phyloP scores from a whole-genome alignment of 2,113 vertebrate genomes.

The Isichthys henryi region DNA sequence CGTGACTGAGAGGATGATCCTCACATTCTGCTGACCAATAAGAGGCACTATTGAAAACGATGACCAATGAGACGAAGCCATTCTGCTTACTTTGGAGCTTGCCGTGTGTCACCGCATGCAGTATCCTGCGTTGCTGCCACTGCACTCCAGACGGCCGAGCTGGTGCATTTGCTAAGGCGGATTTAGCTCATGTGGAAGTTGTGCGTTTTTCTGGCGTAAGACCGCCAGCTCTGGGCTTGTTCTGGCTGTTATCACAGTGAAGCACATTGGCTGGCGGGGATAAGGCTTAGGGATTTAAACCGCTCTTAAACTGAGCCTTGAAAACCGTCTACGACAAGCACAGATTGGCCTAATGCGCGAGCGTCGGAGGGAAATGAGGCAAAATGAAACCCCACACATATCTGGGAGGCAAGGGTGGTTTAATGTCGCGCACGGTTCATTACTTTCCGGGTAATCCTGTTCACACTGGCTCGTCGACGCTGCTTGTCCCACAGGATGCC shows the following conservation, averaged over 20 bases:
- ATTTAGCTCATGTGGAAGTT: neutral
- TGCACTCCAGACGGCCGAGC: neutral
- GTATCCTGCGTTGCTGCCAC: too few relatives aligned
- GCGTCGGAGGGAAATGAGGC: neutral
- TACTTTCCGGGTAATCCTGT: constrained; percentile 1
- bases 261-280: constrained; percentile 11
- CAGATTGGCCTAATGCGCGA: neutral
- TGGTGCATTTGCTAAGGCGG: neutral
- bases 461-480: neutral
- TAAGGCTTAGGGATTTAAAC: constrained; percentile 10
- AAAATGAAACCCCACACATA: neutral
- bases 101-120: neutral
- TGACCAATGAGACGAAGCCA: neutral
- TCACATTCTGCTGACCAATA: neutral
- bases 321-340: constrained; percentile 5
- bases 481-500: neutral
- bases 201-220: neutral
- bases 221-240: neutral
- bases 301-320: neutral
- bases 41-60: neutral
- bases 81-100: neutral
- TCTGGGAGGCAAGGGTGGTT: neutral
- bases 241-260: neutral
- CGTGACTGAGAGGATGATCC: neutral
- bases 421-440: neutral